Evolutionary conservation across 64 coral and sea anemone genomes (phyloP), one percentile per base, ranked within the genome.

Genomic region (Montipora sp.): DNA sequence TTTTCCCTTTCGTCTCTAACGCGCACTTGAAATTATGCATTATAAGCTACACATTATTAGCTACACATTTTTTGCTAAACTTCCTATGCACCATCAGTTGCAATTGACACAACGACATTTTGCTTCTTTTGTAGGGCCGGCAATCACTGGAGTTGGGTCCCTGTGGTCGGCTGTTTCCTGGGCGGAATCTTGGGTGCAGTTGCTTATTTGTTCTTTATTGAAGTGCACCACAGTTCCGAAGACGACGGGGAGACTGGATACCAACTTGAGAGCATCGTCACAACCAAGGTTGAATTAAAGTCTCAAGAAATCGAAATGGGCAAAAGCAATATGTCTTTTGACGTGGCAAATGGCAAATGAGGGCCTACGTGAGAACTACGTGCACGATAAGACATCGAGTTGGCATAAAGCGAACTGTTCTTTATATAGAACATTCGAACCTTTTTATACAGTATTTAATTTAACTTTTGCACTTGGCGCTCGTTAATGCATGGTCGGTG

Each of bases 101-200:
- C 36, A 36, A 36, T 36, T 36, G 36, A 36, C 36, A 36, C 36
- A 36, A 36, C 36, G 36, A 36, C 36, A 36, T 36, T 36, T 55
- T 7, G 6, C 51, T 55, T 63, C 13, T 4, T 43, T 53, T 3
- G 75, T 47, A 95, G 93, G 27, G 89, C 4, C 16, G 48, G 59
- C 47, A 80, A 92, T 50, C 83, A 95, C 47, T 95, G 94, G 94
- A 80, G 89, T 3, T 95, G 94, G 94, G 84, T 95, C 3, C 94
- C 94, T 53, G 83, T 95, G 36, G 74, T 89, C 0, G 94, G 83
- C 15, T 65, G 94, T 55, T 36, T 95, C 16, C 4, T 88, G 22
- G 94, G 94, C 14, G 94, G 94, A 77, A 84, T 89, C 1, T 1
- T 92, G 20, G 94, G 94, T 2, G 90, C 89, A 7, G 48, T 95